Evolutionary conservation across 2,797 vertebrate genomes (phyloP).

Genomic region (Acanthurus lineatus): DNA sequence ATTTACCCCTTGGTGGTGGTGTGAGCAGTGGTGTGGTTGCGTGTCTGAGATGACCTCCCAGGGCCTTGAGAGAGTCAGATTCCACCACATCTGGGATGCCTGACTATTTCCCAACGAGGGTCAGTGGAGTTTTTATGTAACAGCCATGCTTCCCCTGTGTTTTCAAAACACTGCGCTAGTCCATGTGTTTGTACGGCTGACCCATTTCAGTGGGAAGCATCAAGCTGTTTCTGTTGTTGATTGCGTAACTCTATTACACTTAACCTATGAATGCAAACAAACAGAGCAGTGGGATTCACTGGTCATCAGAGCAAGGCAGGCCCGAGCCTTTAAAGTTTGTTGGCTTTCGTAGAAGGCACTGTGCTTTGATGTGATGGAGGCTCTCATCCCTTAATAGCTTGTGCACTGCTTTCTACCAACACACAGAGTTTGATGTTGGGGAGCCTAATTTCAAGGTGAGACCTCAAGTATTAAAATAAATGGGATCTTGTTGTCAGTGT

Average conservation of each 20-base stretch:
- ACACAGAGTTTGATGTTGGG: neutral
- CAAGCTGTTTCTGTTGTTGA: constrained; percentile 69
- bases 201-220: constrained; percentile 75
- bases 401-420: constrained; percentile 14
- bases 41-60: constrained; percentile 47
- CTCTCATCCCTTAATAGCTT: constrained; percentile 11
- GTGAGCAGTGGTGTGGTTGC: constrained; percentile 12
- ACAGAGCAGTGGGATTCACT: constrained; percentile 58
- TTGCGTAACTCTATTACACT: constrained; percentile 70
- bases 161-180: constrained; percentile 74
- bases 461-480: constrained; percentile 7
- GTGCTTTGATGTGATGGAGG: constrained; percentile 58
- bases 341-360: constrained; percentile 55
- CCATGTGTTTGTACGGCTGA: constrained; percentile 62
- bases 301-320: constrained; percentile 38
- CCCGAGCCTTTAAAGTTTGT: constrained; percentile 45
- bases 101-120: constrained; percentile 72
- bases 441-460: neutral
- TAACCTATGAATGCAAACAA: constrained; percentile 70
- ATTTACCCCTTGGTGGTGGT: constrained; percentile 33
- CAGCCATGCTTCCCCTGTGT: constrained; percentile 69
- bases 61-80: constrained; percentile 46
- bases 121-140: constrained; percentile 75
- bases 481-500: neutral
- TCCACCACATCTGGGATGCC: constrained; percentile 75